Base-by-base conservation (phyloP, 2,888 invertebrate species). In the Andrena haemorrhoa region DNA sequence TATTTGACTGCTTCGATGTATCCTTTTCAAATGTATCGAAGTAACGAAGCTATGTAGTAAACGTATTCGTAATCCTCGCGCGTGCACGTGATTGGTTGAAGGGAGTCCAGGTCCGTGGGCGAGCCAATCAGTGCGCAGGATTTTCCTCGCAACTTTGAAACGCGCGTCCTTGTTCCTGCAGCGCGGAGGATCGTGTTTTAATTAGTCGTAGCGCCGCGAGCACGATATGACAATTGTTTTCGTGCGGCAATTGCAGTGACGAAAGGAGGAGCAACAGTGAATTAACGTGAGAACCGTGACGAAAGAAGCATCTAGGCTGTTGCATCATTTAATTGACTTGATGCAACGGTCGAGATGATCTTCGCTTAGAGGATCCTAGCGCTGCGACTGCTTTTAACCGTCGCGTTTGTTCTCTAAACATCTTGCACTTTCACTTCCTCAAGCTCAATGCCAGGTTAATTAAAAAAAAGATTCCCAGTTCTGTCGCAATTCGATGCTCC, bases 211-310 rank as follows among this genome's bases (percentile, higher is more conserved):
- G 31, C 16, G 41, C 65, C 47, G 8, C 29, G 26, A 4, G 29
- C 51, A 47, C 29, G 29, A 56, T n/a, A 35, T 3, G 16, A 41
- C 1, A 65, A 70, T 71, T 69, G 63, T 60, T 64, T 51, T 63
- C 16, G 51, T 31, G 4, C 41, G 8, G 12, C 69, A 63, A 82
- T 72, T 31, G 33, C 8, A 12, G 2, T 12, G 23, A 20, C 26
- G 49, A 60, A 74, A 75, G 61, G 10, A 64, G 10, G 16, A 60
- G 51, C 35, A 26, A n/a, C 33, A n/a, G 41, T n/a, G 58, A 41
- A 86, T 73, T 84, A 76, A 10, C 70, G 79, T 82, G 82, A 75
- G 84, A 86, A 82, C 49, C 56, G 10, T 68, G 82, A 79, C 64
- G 72, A 69, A 69, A 60, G 58, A 68, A 47, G 49, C 31, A 41